Evolutionary conservation across 2,797 vertebrate genomes (phyloP), one percentile per base, ranked within the genome.

Genomic region (Alauda arvensis): DNA sequence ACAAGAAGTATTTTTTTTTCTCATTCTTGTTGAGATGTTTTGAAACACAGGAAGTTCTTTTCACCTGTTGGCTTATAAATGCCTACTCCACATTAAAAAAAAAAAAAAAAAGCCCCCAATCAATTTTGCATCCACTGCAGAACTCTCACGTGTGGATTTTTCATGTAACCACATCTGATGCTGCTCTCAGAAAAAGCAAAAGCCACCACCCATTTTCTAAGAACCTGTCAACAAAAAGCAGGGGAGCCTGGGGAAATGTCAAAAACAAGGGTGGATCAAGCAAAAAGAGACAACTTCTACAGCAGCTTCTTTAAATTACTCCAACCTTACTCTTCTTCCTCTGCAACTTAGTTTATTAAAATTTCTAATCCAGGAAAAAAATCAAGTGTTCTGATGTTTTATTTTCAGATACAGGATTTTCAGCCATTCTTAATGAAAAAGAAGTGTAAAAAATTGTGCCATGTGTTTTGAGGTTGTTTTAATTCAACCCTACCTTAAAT

Each of bases 221-320:
- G 39, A 91, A 88, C 83, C 81, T 88, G 88, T 96, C 94, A 85
- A 84, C 84, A 65, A 77, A 59, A 62, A 56, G 63, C 4, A 2
- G 49, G 37, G 61, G 39, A 66, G 29, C 31, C 25, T 5, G 51
- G 21, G 31, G 31, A 31, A 82, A 63, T 85, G 61, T 91, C 40
- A 84, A 89, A 96, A 96, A 95, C 95, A 97, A 95, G 94, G 94
- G 95, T 1, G 68, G 87, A 79, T 71, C 66, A 66, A 89, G 69
- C 37, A 84, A 77, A 24, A 85, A 14, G 46, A 51, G 14, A 12
- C 20, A 70, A 25, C 4, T 63, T 85, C 57, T 76, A 81, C 29
- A 81, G 56, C 18, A 85, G 23, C 15, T 65, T 40, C 45, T 76
- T 70, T 45, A 70, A 67, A 70, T 65, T 55, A 25, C 46, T 49